Base-by-base conservation (phyloP, 92 coral and sea anemone species). In the Umimayanthus kanabou region DNA sequence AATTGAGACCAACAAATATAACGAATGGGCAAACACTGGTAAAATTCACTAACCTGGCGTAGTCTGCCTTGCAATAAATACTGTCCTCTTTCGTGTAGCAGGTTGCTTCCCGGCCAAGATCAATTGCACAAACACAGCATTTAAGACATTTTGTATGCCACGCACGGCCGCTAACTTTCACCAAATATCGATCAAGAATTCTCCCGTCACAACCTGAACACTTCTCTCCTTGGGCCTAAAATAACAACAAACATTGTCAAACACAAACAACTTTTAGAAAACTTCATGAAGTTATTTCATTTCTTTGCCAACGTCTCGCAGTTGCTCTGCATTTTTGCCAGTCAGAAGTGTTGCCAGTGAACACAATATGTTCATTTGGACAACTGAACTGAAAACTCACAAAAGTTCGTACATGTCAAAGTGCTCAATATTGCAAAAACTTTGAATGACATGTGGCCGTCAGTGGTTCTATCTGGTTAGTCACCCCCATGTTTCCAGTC, bases 101-200 rank as follows among this genome's bases (percentile, higher is more conserved):
- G 6, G 97, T 97, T n/a, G 99, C 96, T 84, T 95, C 99, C n/a
- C 93, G 91, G 25, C 98, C 99, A 23, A 97, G 88, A 29, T 97
- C 98, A 40, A 90, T 88, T 33, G 94, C 94, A 50, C 99, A 97
- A 40, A 92, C 83, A 69, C 97, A 95, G 65, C 99, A 97, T 66
- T 96, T 94, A 13, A 97, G 92, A 77, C 99, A 97, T 23, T 93
- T 89, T 15, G 96, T 96, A 80, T 97, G 99, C 98, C 98, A 97
- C 10, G 97, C 94, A 47, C 94, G 89, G 3, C 98, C 99, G 82
- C 98, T 96, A 5, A 97, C 99, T 89, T 97, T 97, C 23, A 97
- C 97, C 80, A 97, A 87, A 91, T 97, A 97, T 39, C 99, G 90
- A 75, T 97, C 99, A 58, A 96, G 89, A 66, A 97, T 95, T 30